phyloP scores from a whole-genome alignment of 2,888 invertebrate genomes.

The Patella pellucida region DNA sequence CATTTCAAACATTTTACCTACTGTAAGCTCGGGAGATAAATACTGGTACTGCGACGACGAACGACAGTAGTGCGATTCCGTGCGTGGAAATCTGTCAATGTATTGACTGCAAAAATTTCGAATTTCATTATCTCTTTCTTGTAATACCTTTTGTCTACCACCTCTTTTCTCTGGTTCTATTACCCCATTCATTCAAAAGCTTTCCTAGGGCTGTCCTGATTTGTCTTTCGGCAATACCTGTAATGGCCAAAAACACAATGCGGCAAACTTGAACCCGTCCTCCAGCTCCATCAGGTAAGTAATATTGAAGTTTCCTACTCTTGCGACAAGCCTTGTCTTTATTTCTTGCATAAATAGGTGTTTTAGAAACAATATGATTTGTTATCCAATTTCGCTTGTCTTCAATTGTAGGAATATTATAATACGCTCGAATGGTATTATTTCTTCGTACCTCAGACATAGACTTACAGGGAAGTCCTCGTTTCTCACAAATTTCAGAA shows the following conservation, averaged over 20 bases:
- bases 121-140: not conserved
- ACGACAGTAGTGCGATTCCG: not conserved
- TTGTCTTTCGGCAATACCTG: not conserved
- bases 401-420: not conserved
- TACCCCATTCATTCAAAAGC: not conserved
- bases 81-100: not conserved
- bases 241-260: not conserved
- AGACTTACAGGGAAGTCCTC: not conserved
- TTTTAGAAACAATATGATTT: not conserved
- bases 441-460: not conserved
- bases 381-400: not conserved
- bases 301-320: not conserved
- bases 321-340: not conserved
- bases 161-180: not conserved
- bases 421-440: not conserved
- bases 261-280: not conserved
- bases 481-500: not conserved
- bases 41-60: not conserved
- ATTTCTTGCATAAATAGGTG: not conserved
- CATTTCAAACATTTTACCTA: conserved; percentile 1
- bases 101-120: not conserved
- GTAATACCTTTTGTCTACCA: not conserved
- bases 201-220: not conserved
- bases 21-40: not conserved
- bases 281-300: not conserved